phyloP scores from a whole-genome alignment of 2,888 invertebrate species.

The Notodromas monacha region DNA sequence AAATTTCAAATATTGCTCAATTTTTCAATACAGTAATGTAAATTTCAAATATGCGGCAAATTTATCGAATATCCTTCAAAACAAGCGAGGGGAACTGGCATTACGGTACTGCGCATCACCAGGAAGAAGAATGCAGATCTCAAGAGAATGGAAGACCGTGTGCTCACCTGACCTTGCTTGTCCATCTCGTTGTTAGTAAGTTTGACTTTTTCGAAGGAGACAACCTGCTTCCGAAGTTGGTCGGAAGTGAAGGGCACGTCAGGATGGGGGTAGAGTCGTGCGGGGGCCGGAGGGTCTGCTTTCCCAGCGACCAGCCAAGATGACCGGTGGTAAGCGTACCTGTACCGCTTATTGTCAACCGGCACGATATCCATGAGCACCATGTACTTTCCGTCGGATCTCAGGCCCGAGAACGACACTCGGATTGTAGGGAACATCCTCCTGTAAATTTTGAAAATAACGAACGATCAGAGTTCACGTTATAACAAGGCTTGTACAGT shows the following conservation, averaged over 20 bases:
- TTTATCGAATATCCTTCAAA: too few species aligned
- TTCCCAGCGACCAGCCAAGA: slow-evolving; percentile 52
- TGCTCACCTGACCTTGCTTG: slow-evolving; percentile 36
- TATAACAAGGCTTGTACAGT: too few species aligned
- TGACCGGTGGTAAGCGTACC: slow-evolving; percentile 48
- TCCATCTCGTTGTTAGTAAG: slow-evolving; percentile 52
- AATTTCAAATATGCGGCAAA: too few species aligned
- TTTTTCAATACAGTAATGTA: too few species aligned
- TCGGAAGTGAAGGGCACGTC: slow-evolving; percentile 44
- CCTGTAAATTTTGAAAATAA: too few species aligned
- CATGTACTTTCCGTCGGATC: slow-evolving; percentile 30
- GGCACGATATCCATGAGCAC: slow-evolving; percentile 46
- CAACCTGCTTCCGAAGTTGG: slow-evolving; percentile 34
- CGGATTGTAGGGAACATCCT: slow-evolving; percentile 50
- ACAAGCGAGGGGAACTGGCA: too few species aligned
- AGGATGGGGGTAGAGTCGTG: slow-evolving; percentile 37
- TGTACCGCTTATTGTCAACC: slow-evolving; percentile 39
- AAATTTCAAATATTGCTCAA: too few species aligned
- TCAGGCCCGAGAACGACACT: slow-evolving; percentile 33
- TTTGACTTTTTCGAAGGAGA: slow-evolving; percentile 51
- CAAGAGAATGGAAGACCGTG: too few species aligned
- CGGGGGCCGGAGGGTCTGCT: slow-evolving; percentile 37
- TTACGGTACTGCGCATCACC: too few species aligned
- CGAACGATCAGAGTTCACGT: too few species aligned
- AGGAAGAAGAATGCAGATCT: too few species aligned